phyloP scores from a whole-genome alignment of 1,140 invertebrate species.

The Orchestia grillus region DNA sequence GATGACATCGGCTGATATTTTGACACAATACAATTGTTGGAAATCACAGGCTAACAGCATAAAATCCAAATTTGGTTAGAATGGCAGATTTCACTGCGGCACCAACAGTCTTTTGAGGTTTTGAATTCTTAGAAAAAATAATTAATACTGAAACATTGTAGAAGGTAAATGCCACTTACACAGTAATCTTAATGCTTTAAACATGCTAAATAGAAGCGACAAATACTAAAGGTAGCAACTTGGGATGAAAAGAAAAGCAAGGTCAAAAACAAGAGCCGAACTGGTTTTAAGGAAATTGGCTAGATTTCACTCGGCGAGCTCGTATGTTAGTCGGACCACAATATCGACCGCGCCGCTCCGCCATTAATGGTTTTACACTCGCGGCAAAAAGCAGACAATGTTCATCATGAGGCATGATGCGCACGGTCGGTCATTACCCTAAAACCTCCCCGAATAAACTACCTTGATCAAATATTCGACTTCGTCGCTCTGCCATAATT shows the following conservation, averaged over 20 bases:
- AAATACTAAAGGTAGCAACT: not conserved
- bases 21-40: too few relatives aligned
- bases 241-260: not conserved
- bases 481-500: not conserved
- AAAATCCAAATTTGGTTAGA: not conserved
- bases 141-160: not conserved
- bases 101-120: not conserved
- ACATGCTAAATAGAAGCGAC: not conserved
- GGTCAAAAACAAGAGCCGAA: not conserved
- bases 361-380: not conserved
- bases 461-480: not conserved
- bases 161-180: not conserved
- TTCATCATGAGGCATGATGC: not conserved
- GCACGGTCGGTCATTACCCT: not conserved
- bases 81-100: not conserved
- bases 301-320: not conserved
- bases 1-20: too few relatives aligned
- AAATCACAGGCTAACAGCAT: too few relatives aligned
- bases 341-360: not conserved
- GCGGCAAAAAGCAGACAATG: not conserved
- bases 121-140: not conserved
- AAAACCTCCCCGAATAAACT: not conserved
- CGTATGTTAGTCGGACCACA: not conserved
- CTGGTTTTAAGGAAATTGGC: not conserved
- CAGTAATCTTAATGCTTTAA: not conserved